phyloP scores from a whole-genome alignment of 2,888 invertebrate genomes.

The Amphipoea oculea region DNA sequence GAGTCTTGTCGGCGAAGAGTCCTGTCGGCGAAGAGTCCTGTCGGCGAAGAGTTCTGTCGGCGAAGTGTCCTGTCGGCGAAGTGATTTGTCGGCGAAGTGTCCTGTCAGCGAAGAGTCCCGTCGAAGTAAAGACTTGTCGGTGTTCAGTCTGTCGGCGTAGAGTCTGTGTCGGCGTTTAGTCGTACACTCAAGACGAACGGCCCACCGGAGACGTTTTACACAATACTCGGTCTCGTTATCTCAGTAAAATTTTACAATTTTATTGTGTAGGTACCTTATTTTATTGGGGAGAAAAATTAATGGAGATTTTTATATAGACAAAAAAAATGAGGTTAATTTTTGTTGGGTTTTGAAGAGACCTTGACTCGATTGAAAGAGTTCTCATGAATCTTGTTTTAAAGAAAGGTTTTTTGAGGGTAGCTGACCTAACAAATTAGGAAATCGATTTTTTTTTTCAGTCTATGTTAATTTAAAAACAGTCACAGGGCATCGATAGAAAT shows the following conservation, averaged over 20 bases:
- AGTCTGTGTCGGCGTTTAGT: too few species aligned
- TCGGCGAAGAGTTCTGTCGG: too few species aligned
- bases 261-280: slow-evolving; percentile 37
- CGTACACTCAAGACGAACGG: slow-evolving; percentile 63
- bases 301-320: not conserved
- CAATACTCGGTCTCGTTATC: slow-evolving; percentile 65
- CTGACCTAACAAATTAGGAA: too few species aligned
- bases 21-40: too few species aligned
- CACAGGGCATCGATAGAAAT: not conserved
- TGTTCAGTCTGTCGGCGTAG: too few species aligned
- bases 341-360: too few species aligned
- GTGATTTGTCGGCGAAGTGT: too few species aligned
- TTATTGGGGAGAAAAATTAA: slow-evolving; percentile 19
- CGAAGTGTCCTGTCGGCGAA: too few species aligned
- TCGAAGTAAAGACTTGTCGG: too few species aligned
- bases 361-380: too few species aligned
- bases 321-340: not conserved
- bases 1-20: too few species aligned
- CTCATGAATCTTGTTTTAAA: not conserved
- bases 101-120: too few species aligned
- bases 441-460: not conserved
- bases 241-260: slow-evolving; percentile 47
- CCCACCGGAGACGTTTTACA: slow-evolving; percentile 66
- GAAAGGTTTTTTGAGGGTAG: not conserved
- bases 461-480: not conserved